Evolutionary conservation across 1,140 invertebrate genomes (phyloP), one percentile per base, ranked within the genome.

Genomic region (Sitophilus oryzae): DNA sequence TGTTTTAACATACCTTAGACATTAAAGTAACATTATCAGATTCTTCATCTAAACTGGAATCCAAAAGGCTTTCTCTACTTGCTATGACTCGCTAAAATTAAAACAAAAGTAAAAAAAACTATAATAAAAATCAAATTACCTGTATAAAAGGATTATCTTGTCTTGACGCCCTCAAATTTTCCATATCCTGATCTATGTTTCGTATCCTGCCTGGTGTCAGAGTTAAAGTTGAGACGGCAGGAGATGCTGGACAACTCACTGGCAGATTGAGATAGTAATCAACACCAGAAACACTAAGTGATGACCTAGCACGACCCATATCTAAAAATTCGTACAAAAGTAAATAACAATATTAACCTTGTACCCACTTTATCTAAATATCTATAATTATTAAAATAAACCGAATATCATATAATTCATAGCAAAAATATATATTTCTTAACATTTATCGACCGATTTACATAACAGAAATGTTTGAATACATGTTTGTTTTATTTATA

Each of bases 121-220:
- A 18, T 19, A 9, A 8, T 9, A 9, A 9, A 11, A 42, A 19
- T 18, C 38, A 41, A 5, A 38, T 44, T 66, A 85, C 85, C 77
- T 86, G 82, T 55, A 91, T 73, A 71, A 86, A 89, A 18, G 88
- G 88, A 76, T 90, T 89, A 68, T 90, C 88, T 73, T 89, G 85
- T 55, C 87, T 74, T 21, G 86, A 89, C 16, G 88, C 75, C 56
- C 85, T 77, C 19, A 90, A 72, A 15, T 85, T 83, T 72, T 88
- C 84, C 85, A 90, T 89, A 66, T 89, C 88, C 71, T 86, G 83
- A 68, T 88, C 84, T 63, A 89, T 85, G 72, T 88, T 88, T 60
- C 85, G 77, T 46, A 82, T 82, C 61, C 84, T 77, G 35, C 84
- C 84, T 35, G 85, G 85, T 59, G 85, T 87, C 57, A 85, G 71